Conservation (phyloP, 2,797 vertebrate genomes). For the Alexandromys oeconomus region DNA sequence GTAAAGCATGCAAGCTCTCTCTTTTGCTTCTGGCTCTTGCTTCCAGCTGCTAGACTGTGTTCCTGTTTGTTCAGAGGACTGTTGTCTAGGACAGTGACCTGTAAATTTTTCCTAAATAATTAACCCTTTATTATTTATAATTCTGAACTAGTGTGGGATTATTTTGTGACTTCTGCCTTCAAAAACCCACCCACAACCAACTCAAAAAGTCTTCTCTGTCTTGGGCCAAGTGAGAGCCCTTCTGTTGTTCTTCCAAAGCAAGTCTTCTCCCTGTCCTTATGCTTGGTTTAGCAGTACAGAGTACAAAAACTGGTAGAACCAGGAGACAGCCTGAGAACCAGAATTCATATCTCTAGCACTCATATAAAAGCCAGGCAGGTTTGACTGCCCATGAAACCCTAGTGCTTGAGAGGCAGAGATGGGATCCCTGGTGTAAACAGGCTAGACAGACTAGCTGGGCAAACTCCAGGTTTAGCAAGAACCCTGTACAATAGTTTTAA, state of each 20-base stretch:
- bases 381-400: background rate
- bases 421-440: background rate
- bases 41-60: no score
- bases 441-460: background rate
- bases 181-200: background rate
- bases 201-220: conserved; percentile 21
- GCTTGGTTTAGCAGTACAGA: background rate
- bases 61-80: no score
- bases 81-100: no score
- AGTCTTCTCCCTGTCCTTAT: background rate
- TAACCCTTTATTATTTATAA: no score
- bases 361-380: background rate
- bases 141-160: no score
- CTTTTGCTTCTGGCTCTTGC: no score
- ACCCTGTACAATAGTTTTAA: background rate
- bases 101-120: no score
- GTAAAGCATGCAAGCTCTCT: no score
- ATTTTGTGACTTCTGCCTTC: no score
- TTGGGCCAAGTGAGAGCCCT: background rate
- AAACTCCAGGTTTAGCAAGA: background rate
- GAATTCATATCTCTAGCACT: background rate
- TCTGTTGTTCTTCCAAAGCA: background rate
- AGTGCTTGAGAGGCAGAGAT: background rate
- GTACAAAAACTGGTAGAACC: background rate
- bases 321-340: background rate